These are phyloP conservation scores for Apolygus lucorum DNA, from an alignment of 1,140 invertebrate species.

Conservation along the genomic window DNA sequence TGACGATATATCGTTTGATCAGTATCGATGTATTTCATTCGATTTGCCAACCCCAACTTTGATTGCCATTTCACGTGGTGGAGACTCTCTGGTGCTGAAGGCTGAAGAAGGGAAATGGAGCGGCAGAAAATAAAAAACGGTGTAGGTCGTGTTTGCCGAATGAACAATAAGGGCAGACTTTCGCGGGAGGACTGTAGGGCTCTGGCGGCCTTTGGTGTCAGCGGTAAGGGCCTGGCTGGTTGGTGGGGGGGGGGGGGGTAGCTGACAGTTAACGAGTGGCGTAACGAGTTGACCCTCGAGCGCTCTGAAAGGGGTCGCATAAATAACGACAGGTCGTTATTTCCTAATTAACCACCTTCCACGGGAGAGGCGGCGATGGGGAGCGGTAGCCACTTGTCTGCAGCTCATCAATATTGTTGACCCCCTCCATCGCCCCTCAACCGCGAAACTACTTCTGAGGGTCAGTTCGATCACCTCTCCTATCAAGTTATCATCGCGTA, in stretches of 20 bases:
- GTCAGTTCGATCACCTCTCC: constrained; percentile 16
- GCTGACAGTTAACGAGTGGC: background rate
- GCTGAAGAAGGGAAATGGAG: no score
- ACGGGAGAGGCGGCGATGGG: background rate
- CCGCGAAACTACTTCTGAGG: constrained; percentile 1
- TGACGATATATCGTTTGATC: no score
- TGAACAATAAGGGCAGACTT: no score
- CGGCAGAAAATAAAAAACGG: no score
- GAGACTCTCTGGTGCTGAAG: no score
- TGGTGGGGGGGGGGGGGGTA: background rate
- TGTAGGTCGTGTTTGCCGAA: no score
- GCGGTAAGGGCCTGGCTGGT: background rate
- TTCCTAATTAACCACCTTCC: background rate
- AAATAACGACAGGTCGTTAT: background rate
- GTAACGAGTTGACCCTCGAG: background rate
- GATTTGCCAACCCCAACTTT: no score
- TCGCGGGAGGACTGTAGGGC: background rate
- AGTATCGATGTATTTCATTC: no score
- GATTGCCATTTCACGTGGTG: no score
- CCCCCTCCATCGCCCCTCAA: background rate
- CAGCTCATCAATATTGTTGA: background rate
- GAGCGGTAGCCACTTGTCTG: background rate
- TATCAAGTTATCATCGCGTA: no score
- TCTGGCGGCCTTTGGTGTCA: background rate
- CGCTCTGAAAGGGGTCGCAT: background rate